Base-by-base conservation (phyloP, 2,888 invertebrate species). In the Ypsolopha sequella region DNA sequence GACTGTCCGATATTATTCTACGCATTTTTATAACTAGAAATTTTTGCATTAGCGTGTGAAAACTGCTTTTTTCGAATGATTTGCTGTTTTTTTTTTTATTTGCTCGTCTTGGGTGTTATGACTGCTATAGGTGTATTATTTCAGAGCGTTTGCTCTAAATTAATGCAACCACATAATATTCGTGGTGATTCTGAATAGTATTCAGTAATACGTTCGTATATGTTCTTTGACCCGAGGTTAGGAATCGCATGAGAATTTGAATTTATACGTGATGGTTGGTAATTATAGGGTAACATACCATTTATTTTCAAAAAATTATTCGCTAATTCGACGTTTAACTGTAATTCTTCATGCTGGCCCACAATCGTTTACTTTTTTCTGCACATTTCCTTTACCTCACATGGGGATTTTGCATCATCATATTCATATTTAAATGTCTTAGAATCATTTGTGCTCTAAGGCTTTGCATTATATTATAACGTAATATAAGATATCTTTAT, bases 1-100 rank as follows among this genome's bases (percentile, higher is more conserved):
- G 65, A 64, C 70, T 72, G 73, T 74, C 81, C 76, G 81, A 82
- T 61, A 60, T 63, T 72, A 74, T 76, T 74, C 72, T 75, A 74
- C 69, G 66, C 68, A 70, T 65, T 71, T 66, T 64, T 63, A 63
- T 64, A 70, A 64, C 64, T 55, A 68, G 61, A 63, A 66, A 68
- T 36, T 71, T 74, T 76, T 66, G 73, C 66, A 68, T 66, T 70
- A 71, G 69, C 74, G 73, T 76, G 77, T 75, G 74, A 79, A 79
- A 70, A 70, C 66, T 63, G 61, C 64, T 63, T 66, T 38, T 41
- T 45, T 8, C 62, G 56, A 64, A 65, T 63, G 58, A 58, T 67
- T 65, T 64, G 24, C 24, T 24, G 24, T 24, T 24, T 24, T 24
- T 24, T 24, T 24, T 24, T 24, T 3, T 3, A 24, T 24, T 24